Evolutionary conservation across 35 echinoderm and acorn worm genomes (phyloP).

Genomic region (Stichopus chloronotus): DNA sequence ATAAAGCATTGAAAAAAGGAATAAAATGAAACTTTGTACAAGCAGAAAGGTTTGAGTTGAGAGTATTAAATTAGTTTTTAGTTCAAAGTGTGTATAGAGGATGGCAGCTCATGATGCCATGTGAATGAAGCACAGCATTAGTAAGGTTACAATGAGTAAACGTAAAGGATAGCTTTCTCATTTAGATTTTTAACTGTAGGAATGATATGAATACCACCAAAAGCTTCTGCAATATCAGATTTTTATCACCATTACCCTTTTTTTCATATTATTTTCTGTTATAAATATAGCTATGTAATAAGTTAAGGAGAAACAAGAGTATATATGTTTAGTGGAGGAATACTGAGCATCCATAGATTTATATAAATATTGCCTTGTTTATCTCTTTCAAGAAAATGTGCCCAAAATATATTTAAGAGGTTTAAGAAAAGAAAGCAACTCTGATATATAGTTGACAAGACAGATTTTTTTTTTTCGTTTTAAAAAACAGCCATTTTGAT

Average conservation of each 20-base stretch:
- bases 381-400: not conserved
- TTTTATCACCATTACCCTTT: not conserved
- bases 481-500: too few species aligned
- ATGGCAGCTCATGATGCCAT: not conserved
- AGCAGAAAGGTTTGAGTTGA: too few species aligned
- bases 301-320: not conserved
- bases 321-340: not conserved
- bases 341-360: not conserved
- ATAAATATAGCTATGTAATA: not conserved
- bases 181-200: not conserved
- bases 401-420: not conserved
- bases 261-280: not conserved
- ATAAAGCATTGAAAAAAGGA: too few species aligned
- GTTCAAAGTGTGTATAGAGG: not conserved
- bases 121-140: too few species aligned
- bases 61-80: too few species aligned
- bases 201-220: slow-evolving; percentile 10
- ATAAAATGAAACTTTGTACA: too few species aligned
- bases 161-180: too few species aligned
- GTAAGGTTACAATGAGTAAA: too few species aligned
- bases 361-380: not conserved
- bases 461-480: not conserved
- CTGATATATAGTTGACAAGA: not conserved
- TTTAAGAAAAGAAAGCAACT: not conserved
- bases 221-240: not conserved